Conservation (phyloP, 2,888 invertebrate genomes). For the Amiota minor region DNA sequence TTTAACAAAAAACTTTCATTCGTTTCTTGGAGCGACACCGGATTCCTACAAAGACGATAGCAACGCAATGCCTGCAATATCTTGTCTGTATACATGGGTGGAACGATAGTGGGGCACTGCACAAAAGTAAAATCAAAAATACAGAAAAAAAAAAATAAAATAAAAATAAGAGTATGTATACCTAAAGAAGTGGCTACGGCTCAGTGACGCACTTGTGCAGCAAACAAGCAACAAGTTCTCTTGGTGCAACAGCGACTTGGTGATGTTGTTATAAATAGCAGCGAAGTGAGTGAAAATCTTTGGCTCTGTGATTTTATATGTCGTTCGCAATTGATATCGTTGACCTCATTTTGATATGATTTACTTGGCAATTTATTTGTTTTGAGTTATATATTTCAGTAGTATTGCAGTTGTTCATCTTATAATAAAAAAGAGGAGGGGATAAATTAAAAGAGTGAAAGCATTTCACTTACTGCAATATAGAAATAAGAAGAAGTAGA, state of each 20-base stretch:
- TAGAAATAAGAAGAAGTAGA: constrained; percentile 1
- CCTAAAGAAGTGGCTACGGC: neutral
- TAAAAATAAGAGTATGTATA: constrained; percentile 4
- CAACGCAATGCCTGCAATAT: neutral
- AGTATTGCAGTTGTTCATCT: no score
- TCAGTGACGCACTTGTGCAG: constrained; percentile 24
- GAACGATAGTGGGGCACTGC: no score
- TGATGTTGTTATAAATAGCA: neutral
- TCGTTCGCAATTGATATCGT: constrained; percentile 67
- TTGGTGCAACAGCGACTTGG: constrained; percentile 38
- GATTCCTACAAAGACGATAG: constrained; percentile 47
- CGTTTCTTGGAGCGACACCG: constrained; percentile 65
- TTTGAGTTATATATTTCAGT: constrained; percentile 27
- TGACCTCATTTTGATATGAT: constrained; percentile 56
- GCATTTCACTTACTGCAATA: constrained; percentile 50
- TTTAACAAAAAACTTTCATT: constrained; percentile 58
- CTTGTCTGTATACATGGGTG: no score
- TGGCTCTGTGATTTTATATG: constrained; percentile 58
- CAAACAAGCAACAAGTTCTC: neutral
- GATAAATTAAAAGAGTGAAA: constrained; percentile 56
- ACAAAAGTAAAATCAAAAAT: constrained; percentile 1
- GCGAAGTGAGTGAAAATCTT: constrained; percentile 34
- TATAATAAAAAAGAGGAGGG: neutral
- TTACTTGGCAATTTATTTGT: constrained; percentile 51
- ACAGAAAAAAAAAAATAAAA: neutral